These are phyloP conservation scores for Apodemus speciosus DNA, from an alignment of 2,113 vertebrate species.

Conservation along the genomic window DNA sequence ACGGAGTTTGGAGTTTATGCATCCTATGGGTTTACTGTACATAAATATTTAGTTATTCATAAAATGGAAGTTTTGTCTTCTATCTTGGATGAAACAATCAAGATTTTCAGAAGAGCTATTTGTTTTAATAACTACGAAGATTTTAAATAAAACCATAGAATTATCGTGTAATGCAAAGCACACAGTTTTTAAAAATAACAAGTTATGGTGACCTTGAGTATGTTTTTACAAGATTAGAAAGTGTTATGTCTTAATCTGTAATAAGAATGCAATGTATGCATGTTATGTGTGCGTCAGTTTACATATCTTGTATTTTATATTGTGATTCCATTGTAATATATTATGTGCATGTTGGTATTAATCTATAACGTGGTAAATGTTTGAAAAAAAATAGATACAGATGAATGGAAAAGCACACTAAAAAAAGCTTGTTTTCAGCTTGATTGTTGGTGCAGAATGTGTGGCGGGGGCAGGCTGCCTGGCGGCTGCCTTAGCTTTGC, in stretches of 20 bases:
- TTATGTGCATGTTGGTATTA: conserved; percentile 50
- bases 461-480: conserved; percentile 91
- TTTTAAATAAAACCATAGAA: conserved; percentile 65
- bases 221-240: conserved; percentile 64
- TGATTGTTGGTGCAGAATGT: conserved; percentile 96
- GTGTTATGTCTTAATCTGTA: conserved; percentile 62
- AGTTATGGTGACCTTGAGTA: conserved; percentile 51
- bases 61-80: conserved; percentile 69
- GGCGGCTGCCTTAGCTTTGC: conserved; percentile 93
- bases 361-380: conserved; percentile 66
- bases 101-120: conserved; percentile 69
- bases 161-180: conserved; percentile 56
- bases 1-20: conserved; percentile 67
- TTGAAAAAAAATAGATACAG: conserved; percentile 29
- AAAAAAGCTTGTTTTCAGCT: conserved; percentile 99
- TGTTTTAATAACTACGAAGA: conserved; percentile 48
- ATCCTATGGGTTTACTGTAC: conserved; percentile 80
- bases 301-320: conserved; percentile 64
- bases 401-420: conserved; percentile 80
- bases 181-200: conserved; percentile 57
- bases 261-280: conserved; percentile 62
- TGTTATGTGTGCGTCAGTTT: conserved; percentile 66
- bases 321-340: conserved; percentile 55
- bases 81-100: conserved; percentile 53
- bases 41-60: conserved; percentile 74